Percentiles rank a stretch among this genome's conserved stretches.
phyloP scores from a whole-genome alignment of 1,140 invertebrate genomes.

The Pseudomyrmex dendroicus region DNA sequence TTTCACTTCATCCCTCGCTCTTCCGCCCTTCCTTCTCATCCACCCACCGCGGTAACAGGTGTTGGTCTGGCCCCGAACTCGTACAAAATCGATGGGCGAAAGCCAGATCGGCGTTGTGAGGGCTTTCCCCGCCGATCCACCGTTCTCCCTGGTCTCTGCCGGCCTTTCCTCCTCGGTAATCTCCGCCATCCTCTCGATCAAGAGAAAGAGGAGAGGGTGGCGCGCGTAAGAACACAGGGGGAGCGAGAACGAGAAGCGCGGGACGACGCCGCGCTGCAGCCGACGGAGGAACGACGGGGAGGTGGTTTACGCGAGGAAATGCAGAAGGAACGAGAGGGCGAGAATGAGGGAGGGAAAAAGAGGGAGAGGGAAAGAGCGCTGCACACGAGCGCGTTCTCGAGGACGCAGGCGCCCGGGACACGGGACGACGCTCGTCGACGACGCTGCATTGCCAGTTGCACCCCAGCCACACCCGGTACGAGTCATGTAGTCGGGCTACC shows the following conservation, averaged over 20 bases:
- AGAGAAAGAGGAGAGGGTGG: conserved; percentile 28
- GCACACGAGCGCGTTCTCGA: conserved; percentile 63
- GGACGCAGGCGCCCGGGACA: conserved; percentile 79
- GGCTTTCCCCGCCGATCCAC: conserved; percentile 56
- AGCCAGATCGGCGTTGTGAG: conserved; percentile 71
- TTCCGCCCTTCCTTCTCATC: conserved; percentile 43
- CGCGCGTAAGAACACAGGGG: conserved; percentile 23
- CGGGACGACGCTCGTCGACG: conserved; percentile 75
- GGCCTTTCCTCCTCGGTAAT: conserved; percentile 35
- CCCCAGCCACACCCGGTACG: conserved; percentile 85
- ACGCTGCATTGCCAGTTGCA: conserved; percentile 82
- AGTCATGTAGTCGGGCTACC: conserved; percentile 85
- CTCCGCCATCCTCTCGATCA: conserved; percentile 38
- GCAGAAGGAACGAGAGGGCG: neutral
- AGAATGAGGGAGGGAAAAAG: neutral
- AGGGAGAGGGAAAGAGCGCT: conserved; percentile 36
- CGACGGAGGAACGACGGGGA: conserved; percentile 5
- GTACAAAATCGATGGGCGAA: conserved; percentile 80
- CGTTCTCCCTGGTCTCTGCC: neutral
- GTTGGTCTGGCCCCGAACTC: conserved; percentile 79
- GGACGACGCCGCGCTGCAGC: conserved; percentile 26
- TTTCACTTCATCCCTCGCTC: conserved; percentile 3
- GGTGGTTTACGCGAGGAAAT: neutral
- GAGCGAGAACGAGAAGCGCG: conserved; percentile 51
- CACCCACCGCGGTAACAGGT: conserved; percentile 79